phyloP scores from a whole-genome alignment of 64 coral and sea anemone species.

The Hydrozoanthus tunicans region DNA sequence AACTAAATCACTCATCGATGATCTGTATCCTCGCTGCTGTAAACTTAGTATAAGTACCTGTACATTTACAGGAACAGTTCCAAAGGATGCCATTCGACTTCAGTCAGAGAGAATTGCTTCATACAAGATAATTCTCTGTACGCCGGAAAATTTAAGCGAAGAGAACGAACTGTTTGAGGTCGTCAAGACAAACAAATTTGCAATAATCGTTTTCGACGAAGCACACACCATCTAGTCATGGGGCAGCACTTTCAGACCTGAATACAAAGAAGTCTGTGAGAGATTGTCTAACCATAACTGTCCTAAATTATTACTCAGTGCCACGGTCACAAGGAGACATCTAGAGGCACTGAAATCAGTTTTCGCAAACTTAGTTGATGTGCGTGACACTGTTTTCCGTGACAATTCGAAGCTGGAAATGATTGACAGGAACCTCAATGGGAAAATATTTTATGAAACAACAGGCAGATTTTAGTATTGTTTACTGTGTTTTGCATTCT shows the following conservation, averaged over 20 bases:
- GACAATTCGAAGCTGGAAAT: neutral
- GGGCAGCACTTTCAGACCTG: slow-evolving; percentile 40
- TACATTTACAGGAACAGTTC: slow-evolving; percentile 1
- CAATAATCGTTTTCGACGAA: slow-evolving; percentile 56
- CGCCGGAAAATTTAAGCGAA: neutral
- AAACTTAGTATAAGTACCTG: slow-evolving; percentile 19
- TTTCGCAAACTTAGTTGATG: slow-evolving; percentile 9
- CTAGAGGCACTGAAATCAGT: neutral
- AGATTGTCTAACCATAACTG: neutral
- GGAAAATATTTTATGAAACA: slow-evolving; percentile 8
- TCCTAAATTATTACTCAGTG: slow-evolving; percentile 44
- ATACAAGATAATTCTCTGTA: slow-evolving; percentile 33
- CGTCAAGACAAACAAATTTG: neutral
- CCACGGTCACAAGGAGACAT: slow-evolving; percentile 1
- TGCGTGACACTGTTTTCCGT: slow-evolving; percentile 36
- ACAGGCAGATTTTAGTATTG: slow-evolving; percentile 3
- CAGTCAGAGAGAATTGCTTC: neutral
- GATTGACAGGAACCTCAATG: neutral
- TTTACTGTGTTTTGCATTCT: slow-evolving; percentile 44
- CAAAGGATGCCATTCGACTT: neutral
- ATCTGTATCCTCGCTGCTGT: neutral
- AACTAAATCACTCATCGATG: slow-evolving; percentile 34
- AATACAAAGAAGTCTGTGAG: slow-evolving; percentile 25
- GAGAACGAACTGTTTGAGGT: neutral
- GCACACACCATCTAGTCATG: slow-evolving; percentile 60